These are phyloP conservation scores for Heterodera filipjevi DNA, from an alignment of 2,888 invertebrate species.

Conservation along the genomic window DNA sequence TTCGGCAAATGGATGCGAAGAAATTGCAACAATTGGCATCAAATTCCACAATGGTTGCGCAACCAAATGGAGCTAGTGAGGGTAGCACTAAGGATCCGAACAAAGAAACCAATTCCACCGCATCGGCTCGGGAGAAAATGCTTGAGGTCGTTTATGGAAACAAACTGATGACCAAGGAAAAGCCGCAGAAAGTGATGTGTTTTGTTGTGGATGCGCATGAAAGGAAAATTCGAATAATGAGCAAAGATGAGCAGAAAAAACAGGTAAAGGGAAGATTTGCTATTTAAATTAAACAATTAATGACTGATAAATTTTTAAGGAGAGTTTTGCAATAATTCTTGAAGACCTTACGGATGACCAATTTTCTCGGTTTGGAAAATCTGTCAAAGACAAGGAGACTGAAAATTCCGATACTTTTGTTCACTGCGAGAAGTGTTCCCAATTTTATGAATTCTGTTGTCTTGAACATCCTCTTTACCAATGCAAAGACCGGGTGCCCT, in stretches of 20 bases:
- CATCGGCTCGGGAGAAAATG: conserved; percentile 1
- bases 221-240: conserved; percentile 26
- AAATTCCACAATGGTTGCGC: background rate
- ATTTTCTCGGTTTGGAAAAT: conserved; percentile 21
- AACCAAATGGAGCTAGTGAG: background rate
- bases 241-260: conserved; percentile 11
- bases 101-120: background rate
- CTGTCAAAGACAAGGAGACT: conserved; percentile 19
- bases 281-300: too few species aligned
- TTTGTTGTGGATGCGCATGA: conserved; percentile 33
- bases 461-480: conserved; percentile 48
- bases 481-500: conserved; percentile 36
- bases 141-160: conserved; percentile 21
- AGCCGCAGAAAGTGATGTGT: conserved; percentile 25
- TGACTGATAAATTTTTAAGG: too few species aligned
- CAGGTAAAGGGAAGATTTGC: background rate
- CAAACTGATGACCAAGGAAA: background rate
- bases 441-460: conserved; percentile 41
- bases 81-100: background rate
- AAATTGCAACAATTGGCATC: conserved; percentile 22
- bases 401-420: conserved; percentile 24
- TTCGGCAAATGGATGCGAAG: conserved; percentile 21
- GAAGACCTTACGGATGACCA: conserved; percentile 30
- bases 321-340: conserved; percentile 9
- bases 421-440: conserved; percentile 30